These are phyloP conservation scores for Cataglyphis rosenhaueri DNA, from an alignment of 2,888 invertebrate genomes.

Conservation along the genomic window DNA sequence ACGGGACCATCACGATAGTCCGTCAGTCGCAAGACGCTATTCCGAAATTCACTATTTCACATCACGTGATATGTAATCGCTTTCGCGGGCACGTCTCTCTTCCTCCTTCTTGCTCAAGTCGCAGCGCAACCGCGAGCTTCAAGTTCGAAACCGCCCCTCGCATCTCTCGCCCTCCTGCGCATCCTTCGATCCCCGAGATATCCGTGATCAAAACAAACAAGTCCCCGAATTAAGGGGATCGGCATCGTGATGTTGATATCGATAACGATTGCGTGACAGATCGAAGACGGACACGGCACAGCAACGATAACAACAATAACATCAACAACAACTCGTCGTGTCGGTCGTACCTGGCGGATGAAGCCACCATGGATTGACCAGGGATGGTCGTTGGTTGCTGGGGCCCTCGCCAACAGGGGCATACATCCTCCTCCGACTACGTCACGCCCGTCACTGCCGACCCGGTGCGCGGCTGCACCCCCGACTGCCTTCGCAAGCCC, in stretches of 20 bases:
- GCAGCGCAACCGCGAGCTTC: conserved; percentile 7
- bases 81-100: not conserved
- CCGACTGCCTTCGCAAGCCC: conserved; percentile 77
- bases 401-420: conserved; percentile 84
- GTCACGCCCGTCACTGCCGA: conserved; percentile 85
- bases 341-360: conserved; percentile 83
- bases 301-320: conserved; percentile 26
- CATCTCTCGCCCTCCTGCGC: conserved; percentile 21
- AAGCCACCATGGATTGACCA: conserved; percentile 85
- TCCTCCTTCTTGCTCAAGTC: not conserved
- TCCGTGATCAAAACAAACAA: conserved; percentile 43
- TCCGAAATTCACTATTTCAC: conserved; percentile 37
- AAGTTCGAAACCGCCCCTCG: conserved; percentile 41
- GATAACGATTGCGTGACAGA: conserved; percentile 26
- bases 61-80: not conserved
- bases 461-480: conserved; percentile 80
- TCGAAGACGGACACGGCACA: conserved; percentile 29
- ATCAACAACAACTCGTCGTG: conserved; percentile 20
- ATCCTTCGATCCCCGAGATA: not conserved
- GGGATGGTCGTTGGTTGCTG: conserved; percentile 83
- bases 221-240: not conserved
- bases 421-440: conserved; percentile 85
- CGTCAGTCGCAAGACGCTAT: conserved; percentile 4
- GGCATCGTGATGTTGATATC: not conserved
- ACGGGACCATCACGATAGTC: not conserved